These are phyloP conservation scores for Malacoctenus gilli DNA, from an alignment of 2,797 vertebrate species.

Conservation along the genomic window DNA sequence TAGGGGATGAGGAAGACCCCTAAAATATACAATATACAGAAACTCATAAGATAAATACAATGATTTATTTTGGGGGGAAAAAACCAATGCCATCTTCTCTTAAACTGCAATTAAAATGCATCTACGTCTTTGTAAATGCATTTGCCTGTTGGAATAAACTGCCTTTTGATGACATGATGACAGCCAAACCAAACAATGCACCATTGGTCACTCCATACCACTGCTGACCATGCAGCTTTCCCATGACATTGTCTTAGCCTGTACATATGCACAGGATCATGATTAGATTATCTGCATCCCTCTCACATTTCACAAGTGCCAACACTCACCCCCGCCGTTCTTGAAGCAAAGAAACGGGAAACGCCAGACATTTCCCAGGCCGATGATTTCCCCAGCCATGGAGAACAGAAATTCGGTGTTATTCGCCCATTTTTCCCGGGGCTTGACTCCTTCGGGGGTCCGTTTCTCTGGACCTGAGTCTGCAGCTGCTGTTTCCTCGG, in stretches of 20 bases:
- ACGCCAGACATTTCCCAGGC: slow-evolving; percentile 89
- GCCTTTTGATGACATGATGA: too few species aligned
- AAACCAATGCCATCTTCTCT: not conserved
- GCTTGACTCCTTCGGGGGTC: slow-evolving; percentile 36
- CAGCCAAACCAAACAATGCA: too few species aligned
- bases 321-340: slow-evolving; percentile 86
- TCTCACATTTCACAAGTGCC: not conserved
- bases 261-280: not conserved
- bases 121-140: not conserved
- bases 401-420: slow-evolving; percentile 90
- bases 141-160: too few species aligned
- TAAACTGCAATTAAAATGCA: not conserved
- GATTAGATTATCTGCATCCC: not conserved
- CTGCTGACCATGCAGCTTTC: too few species aligned
- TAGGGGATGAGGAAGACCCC: slow-evolving; percentile 95
- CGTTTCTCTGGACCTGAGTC: slow-evolving; percentile 34
- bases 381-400: slow-evolving; percentile 92
- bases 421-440: slow-evolving; percentile 89
- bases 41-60: too few species aligned
- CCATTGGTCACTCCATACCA: too few species aligned
- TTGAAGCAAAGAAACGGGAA: slow-evolving; percentile 94
- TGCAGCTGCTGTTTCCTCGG: slow-evolving; percentile 39
- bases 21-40: too few species aligned
- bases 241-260: too few species aligned
- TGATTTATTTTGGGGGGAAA: too few species aligned